Percentiles rank a stretch among this genome's conserved stretches.
phyloP scores from a whole-genome alignment of 2,113 vertebrate species.

The Edolisoma coerulescens region DNA sequence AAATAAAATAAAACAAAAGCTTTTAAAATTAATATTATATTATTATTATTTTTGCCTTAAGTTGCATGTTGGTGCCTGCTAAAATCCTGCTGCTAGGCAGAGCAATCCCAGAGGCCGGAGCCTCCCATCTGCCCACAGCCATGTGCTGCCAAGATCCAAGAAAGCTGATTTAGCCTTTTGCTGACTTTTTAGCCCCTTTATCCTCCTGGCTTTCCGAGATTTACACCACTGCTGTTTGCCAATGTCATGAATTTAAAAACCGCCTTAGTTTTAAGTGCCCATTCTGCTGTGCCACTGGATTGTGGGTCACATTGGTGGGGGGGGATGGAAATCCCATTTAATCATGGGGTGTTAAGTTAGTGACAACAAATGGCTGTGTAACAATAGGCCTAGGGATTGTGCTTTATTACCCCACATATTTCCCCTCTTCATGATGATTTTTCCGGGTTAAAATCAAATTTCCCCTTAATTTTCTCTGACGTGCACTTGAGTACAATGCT shows the following conservation, averaged over 20 bases:
- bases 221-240: neutral
- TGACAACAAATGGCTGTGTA: neutral
- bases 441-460: neutral
- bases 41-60: neutral
- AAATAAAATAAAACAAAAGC: neutral
- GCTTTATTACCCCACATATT: neutral
- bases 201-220: neutral
- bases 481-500: rapidly evolving
- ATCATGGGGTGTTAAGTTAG: neutral
- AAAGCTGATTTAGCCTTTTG: conserved; percentile 18
- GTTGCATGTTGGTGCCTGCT: neutral
- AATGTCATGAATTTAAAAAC: neutral
- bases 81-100: neutral
- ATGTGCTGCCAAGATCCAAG: neutral
- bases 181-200: conserved; percentile 5
- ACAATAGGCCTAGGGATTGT: neutral
- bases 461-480: neutral
- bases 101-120: neutral
- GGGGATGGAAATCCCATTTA: neutral
- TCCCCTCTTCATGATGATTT: neutral
- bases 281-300: neutral
- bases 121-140: neutral
- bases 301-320: neutral
- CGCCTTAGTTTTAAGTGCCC: neutral
- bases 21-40: neutral